phyloP scores from a whole-genome alignment of 2,888 invertebrate genomes.

The Sarcophaga rosellei region DNA sequence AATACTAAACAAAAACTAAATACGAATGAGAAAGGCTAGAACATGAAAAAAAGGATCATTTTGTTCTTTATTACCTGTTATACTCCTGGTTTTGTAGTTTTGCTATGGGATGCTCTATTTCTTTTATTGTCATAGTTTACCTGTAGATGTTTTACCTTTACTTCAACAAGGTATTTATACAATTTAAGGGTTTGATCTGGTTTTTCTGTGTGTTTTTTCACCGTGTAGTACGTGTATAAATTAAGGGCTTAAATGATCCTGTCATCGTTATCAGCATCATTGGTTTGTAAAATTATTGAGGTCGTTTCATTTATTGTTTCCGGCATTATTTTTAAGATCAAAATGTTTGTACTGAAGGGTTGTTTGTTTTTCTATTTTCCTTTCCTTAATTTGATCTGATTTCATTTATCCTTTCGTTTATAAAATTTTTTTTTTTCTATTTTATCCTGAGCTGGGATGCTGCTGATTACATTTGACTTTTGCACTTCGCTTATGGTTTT shows the following conservation, averaged over 20 bases:
- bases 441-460: constrained; percentile 72
- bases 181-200: constrained; percentile 72
- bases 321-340: constrained; percentile 71
- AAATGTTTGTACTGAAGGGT: constrained; percentile 77
- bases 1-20: background rate
- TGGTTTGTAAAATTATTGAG: constrained; percentile 75
- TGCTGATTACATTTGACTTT: constrained; percentile 76
- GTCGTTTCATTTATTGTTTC: constrained; percentile 69
- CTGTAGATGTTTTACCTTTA: constrained; percentile 58
- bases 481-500: constrained; percentile 73
- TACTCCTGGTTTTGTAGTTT: constrained; percentile 36
- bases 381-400: constrained; percentile 57
- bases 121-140: constrained; percentile 64
- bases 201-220: constrained; percentile 37
- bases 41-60: constrained; percentile 35
- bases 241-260: constrained; percentile 73
- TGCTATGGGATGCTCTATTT: constrained; percentile 50
- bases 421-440: constrained; percentile 43
- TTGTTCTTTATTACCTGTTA: constrained; percentile 56
- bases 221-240: constrained; percentile 68
- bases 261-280: constrained; percentile 64
- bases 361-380: constrained; percentile 68
- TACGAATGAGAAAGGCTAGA: constrained; percentile 4
- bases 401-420: constrained; percentile 57
- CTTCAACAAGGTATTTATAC: constrained; percentile 72